Evolutionary conservation across 2,888 invertebrate species (phyloP).

Genomic region (Anaspis maculata): DNA sequence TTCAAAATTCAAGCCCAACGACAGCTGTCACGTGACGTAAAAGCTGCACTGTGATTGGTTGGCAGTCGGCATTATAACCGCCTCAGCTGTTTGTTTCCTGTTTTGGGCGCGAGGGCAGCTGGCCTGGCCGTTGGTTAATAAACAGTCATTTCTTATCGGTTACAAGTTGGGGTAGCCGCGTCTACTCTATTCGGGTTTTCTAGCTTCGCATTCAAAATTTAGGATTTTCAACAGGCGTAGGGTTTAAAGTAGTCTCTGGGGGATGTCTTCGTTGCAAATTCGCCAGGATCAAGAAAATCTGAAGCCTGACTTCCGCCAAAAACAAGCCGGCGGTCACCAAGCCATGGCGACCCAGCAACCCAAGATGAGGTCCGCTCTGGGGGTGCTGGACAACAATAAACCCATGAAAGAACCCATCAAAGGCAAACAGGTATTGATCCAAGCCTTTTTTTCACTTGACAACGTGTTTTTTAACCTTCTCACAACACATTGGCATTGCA

Average conservation of each 20-base stretch:
- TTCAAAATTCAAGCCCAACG: too few relatives aligned
- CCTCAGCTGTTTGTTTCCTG: constrained; percentile 25
- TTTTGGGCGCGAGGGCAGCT: constrained; percentile 14
- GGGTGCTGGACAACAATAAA: constrained; percentile 53
- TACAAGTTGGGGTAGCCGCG: constrained; percentile 13
- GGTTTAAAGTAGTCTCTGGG: too few relatives aligned
- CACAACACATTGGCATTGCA: too few relatives aligned
- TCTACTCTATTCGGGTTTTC: too few relatives aligned
- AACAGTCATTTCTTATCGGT: constrained; percentile 23
- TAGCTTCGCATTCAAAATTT: too few relatives aligned
- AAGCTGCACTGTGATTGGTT: too few relatives aligned
- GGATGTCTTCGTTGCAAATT: constrained; percentile 67
- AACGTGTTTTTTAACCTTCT: too few relatives aligned
- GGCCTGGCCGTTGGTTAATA: constrained; percentile 18
- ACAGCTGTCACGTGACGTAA: too few relatives aligned
- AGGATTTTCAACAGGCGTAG: too few relatives aligned
- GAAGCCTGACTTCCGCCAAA: constrained; percentile 28
- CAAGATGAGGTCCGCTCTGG: constrained; percentile 60
- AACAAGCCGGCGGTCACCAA: constrained; percentile 47
- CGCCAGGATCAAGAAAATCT: constrained; percentile 72
- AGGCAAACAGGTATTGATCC: constrained; percentile 31
- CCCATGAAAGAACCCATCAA: constrained; percentile 34
- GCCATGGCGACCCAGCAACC: constrained; percentile 36
- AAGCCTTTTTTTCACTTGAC: constrained; percentile 1
- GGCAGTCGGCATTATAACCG: too few relatives aligned